A percentile compares a stretch with the other conserved stretches of the same genome.
These are phyloP conservation scores for Lysandra bellargus DNA, from an alignment of 2,888 invertebrate genomes.

Conservation along the genomic window DNA sequence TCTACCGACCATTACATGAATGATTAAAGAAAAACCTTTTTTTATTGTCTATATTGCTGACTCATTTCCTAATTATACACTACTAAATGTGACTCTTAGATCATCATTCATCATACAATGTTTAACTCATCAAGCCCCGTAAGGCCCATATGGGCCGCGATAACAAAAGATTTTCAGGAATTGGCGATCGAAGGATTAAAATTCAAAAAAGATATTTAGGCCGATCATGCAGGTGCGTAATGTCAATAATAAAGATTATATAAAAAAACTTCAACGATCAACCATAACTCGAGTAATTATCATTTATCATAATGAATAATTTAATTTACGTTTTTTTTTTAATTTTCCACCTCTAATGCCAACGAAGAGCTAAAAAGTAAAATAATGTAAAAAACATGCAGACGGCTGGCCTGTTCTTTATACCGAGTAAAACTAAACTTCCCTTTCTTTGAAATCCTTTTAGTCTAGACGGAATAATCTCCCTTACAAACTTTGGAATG, in stretches of 20 bases:
- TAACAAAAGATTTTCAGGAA: too few relatives aligned
- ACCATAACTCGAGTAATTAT: not conserved
- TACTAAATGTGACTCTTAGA: too few relatives aligned
- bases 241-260: not conserved
- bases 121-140: too few relatives aligned
- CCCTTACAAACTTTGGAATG: constrained; percentile 4
- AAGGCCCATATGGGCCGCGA: too few relatives aligned
- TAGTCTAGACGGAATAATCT: constrained; percentile 26
- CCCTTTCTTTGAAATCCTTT: constrained; percentile 3
- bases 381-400: not conserved
- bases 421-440: not conserved
- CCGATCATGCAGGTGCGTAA: not conserved
- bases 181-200: too few relatives aligned
- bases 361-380: not conserved
- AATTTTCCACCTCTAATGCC: not conserved
- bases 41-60: too few relatives aligned
- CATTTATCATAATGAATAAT: not conserved
- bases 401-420: not conserved
- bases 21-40: too few relatives aligned
- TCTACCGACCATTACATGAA: too few relatives aligned
- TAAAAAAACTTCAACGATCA: not conserved
- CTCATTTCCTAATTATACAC: too few relatives aligned
- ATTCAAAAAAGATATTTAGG: not conserved
- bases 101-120: too few relatives aligned
- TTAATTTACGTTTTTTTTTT: not conserved